Conservation (phyloP, 2,113 vertebrate genomes). For the Bubo scandiacus region DNA sequence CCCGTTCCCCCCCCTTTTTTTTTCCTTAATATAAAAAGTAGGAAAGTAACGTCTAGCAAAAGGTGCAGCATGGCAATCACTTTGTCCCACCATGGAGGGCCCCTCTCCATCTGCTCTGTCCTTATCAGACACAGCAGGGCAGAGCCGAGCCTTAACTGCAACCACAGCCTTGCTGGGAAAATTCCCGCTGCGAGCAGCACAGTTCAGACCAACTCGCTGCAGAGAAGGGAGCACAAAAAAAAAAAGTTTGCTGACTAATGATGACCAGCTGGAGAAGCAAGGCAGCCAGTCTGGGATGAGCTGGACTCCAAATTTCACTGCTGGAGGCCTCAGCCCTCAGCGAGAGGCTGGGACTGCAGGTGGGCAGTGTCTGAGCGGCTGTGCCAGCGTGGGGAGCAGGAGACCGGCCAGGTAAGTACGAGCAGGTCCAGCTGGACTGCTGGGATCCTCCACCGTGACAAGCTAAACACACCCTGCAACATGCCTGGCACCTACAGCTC, state of each 20-base stretch:
- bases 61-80: neutral
- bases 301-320: neutral
- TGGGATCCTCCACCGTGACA: fast-evolving
- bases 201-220: neutral
- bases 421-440: neutral
- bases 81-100: neutral
- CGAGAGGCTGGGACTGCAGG: neutral
- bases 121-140: neutral
- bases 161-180: neutral
- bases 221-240: too few relatives aligned
- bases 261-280: neutral
- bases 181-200: neutral
- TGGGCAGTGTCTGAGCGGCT: fast-evolving
- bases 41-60: neutral
- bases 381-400: neutral
- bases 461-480: neutral
- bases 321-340: neutral
- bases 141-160: neutral
- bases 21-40: neutral
- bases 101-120: neutral
- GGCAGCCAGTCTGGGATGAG: neutral
- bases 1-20: fast-evolving
- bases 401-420: fast-evolving
- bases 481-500: neutral
- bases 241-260: neutral